Evolutionary conservation across 2,888 invertebrate genomes (phyloP), one percentile per base, ranked within the genome.

Genomic region (Apotomis turbidana): DNA sequence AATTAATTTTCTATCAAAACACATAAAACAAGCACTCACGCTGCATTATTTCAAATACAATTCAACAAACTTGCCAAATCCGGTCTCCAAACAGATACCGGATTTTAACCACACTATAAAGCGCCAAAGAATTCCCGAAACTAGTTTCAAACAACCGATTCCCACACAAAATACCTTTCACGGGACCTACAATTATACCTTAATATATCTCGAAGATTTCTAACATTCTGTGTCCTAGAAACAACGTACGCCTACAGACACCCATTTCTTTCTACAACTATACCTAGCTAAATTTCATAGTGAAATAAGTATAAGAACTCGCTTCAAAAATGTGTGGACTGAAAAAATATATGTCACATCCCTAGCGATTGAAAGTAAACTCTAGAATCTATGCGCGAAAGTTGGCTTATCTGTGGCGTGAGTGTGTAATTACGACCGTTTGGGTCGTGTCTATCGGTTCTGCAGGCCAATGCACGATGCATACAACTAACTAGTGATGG

Each of bases 401-500:
- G 76, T 75, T 54, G 4, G 27, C 49, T 80, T 84, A 86, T 0
- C 5, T 67, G 59, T 75, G 6, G 4, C 8, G 36, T 3, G 41
- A 27, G 60, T 62, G 15, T 74, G 77, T 73, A 74, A 75, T 78
- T 88, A 80, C 4, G 85, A 70, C 81, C 77, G 85, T 88, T 84
- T 80, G 74, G 51, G 74, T 74, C 54, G 69, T 75, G 70, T 76
- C 82, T 82, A 82, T 81, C 86, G 87, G 88, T 88, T 88, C 88
- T 91, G 87, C 93, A 92, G 93, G 93, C 93, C 93, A 93, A 89
- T 93, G 93, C 92, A 91, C 93, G 93, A 88, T 90, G 93, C 93
- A 93, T 93, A 92, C 92, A 92, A 93, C 91, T 92, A 90, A 90
- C 85, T 91, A 92, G 93, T 87, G 93, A 82, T 89, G 92, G 80